These are phyloP conservation scores for Argopecten irradians DNA, from an alignment of 1,140 invertebrate species.

Conservation along the genomic window DNA sequence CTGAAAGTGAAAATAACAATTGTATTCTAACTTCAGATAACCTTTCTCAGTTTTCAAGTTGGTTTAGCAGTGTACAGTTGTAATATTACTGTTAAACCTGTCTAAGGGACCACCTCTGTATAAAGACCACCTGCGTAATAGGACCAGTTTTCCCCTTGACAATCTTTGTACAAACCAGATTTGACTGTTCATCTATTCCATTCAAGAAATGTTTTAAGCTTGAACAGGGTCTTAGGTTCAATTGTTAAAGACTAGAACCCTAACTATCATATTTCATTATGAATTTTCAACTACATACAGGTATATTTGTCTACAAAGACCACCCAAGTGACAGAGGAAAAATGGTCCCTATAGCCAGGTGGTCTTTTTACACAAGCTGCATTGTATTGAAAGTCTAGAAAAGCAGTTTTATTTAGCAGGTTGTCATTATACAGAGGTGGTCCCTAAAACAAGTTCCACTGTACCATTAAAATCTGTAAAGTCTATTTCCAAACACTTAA, in stretches of 20 bases:
- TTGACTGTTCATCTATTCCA: slow-evolving; percentile 35
- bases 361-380: no score
- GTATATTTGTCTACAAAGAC: no score
- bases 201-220: no score
- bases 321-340: no score
- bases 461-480: neutral
- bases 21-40: neutral
- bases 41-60: no score
- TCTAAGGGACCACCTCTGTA: neutral
- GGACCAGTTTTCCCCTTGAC: neutral
- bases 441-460: slow-evolving; percentile 10
- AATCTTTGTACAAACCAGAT: neutral
- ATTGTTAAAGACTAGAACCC: no score
- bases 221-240: no score
- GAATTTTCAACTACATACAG: no score
- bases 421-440: no score
- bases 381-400: neutral
- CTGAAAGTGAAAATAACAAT: slow-evolving; percentile 33
- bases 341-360: no score
- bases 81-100: neutral
- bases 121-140: no score
- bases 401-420: neutral
- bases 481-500: neutral
- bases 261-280: no score
- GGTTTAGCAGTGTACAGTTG: neutral